Percentiles rank a stretch among this genome's conserved stretches.
phyloP scores from a whole-genome alignment of 1,140 invertebrate genomes.

The Platorchestia sp. region DNA sequence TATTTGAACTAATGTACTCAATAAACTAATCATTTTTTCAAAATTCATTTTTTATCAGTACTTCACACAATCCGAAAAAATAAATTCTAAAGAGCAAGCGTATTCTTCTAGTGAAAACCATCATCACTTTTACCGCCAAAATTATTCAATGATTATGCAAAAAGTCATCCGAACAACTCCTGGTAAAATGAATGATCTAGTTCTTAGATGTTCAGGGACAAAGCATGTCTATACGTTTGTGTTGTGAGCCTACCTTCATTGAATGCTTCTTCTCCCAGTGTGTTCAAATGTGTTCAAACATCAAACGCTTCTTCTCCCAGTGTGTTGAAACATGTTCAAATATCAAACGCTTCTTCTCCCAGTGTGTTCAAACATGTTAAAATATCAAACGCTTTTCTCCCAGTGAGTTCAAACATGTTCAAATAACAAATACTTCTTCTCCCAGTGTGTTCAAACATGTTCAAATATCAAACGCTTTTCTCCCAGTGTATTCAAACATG shows the following conservation, averaged over 20 bases:
- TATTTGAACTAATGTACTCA: not conserved
- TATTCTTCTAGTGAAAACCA: not conserved
- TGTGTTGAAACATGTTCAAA: not conserved
- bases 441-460: too few species aligned
- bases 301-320: not conserved
- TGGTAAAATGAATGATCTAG: not conserved
- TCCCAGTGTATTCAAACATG: too few species aligned
- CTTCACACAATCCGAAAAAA: not conserved
- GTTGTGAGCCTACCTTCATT: not conserved
- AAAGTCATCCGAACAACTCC: not conserved
- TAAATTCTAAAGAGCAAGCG: not conserved
- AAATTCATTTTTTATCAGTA: not conserved
- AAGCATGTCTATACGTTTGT: not conserved
- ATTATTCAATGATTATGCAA: not conserved
- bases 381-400: not conserved
- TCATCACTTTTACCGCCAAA: not conserved
- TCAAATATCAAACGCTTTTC: too few species aligned
- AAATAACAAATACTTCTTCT: too few species aligned
- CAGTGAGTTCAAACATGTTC: not conserved
- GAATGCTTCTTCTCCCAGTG: not conserved
- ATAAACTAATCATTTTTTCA: not conserved
- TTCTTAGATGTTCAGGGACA: not conserved
- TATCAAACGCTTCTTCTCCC: not conserved
- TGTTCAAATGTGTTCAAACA: not conserved
- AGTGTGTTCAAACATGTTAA: not conserved